These are phyloP conservation scores for Montipora capitata DNA, from an alignment of 92 coral and sea anemone genomes.

Conservation along the genomic window DNA sequence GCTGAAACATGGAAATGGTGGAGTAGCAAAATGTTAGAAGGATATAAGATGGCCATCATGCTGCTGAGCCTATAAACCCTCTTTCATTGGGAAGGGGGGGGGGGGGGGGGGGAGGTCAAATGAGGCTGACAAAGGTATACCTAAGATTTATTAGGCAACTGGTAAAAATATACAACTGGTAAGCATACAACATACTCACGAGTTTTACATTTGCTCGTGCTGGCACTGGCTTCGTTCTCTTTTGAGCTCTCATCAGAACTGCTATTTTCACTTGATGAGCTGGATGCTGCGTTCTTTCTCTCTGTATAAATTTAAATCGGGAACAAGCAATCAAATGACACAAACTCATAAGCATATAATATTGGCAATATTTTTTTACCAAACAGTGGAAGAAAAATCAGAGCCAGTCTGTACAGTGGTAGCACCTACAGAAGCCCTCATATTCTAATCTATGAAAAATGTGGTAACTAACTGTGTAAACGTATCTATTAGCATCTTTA, in stretches of 20 bases:
- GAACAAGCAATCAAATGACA: conserved; percentile 5
- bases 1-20: conserved; percentile 13
- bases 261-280: conserved; percentile 2
- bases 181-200: background rate
- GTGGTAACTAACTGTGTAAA: background rate
- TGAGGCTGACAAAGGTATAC: no score
- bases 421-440: conserved; percentile 11
- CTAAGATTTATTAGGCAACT: background rate
- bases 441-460: background rate
- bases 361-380: conserved; percentile 1
- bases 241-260: conserved; percentile 12
- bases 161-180: conserved; percentile 5
- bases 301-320: conserved; percentile 3
- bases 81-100: background rate
- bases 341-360: background rate
- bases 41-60: background rate
- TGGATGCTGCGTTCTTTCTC: conserved; percentile 5
- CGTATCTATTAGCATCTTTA: background rate
- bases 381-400: background rate
- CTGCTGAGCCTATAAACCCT: background rate
- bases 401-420: background rate
- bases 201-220: background rate
- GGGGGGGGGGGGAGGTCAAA: background rate
- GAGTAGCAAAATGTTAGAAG: background rate
- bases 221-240: conserved; percentile 5